Base-by-base conservation (phyloP, 2,113 vertebrate species). In the Corythornis vintsioides region DNA sequence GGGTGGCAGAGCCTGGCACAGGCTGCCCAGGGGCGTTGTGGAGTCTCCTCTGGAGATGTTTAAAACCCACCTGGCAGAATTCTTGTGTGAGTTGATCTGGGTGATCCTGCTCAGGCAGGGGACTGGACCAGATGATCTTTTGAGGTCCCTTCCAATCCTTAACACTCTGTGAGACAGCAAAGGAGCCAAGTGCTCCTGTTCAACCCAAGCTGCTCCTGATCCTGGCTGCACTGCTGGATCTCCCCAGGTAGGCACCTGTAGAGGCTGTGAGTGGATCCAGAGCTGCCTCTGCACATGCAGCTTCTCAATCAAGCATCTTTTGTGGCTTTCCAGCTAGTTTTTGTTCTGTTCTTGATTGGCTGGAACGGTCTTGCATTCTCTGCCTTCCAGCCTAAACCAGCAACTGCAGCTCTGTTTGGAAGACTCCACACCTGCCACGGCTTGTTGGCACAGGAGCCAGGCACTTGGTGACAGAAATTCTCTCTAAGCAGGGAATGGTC, bases 391-490 rank as follows among this genome's bases (percentile, higher is more conserved):
- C 94, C 86, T 66, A 89, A 89, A 80, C 57, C 95, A 80, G 88
- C 81, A 86, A 96, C 95, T 95, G 93, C 96, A 94, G 89, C 92
- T 96, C 93, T 90, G 92, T 93, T 59, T 26, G 43, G 56, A 57
- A 75, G 93, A 29, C 93, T 70, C 73, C 90, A 74, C 97, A 97
- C 96, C 97, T 98, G 97, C 96, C 85, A 93, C 93, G 89, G 95
- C 82, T 72, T 47, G 9, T 74, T 98, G 97, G 97, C 97, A 94
- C 86, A 9, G 67, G 76, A 92, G 73, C 92, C 95, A 50, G 74
- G 76, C 78, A 13, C 45, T 56, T 7, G 3, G 55, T 33, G 82
- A 57, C 89, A 92, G 71, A 61, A 77, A 86, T 71, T 16, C 88
- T 85, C 69, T 20, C 66, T 33, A 72, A 78, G 56, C 73, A 18